Evolutionary conservation across 2,797 vertebrate genomes (phyloP).

Genomic region (Novumbra hubbsi): DNA sequence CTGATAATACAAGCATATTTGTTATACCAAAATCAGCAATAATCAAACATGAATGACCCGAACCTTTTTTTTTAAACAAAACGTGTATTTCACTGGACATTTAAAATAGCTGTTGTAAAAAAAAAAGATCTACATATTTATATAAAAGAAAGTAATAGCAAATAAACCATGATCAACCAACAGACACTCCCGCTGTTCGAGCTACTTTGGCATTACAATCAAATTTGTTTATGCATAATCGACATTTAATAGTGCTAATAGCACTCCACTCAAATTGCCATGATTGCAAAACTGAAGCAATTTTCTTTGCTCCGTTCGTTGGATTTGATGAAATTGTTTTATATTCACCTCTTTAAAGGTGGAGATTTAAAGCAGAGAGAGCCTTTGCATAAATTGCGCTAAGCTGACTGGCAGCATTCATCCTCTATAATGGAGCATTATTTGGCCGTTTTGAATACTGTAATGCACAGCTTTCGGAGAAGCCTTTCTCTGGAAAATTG

Average conservation of each 20-base stretch:
- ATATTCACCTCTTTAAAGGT: constrained; percentile 95
- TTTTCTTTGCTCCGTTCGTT: constrained; percentile 89
- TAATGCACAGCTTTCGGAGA: constrained; percentile 92
- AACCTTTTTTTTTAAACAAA: not conserved
- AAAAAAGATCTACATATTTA: constrained; percentile 17
- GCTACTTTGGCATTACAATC: constrained; percentile 81
- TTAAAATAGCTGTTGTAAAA: not conserved
- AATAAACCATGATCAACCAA: constrained; percentile 27
- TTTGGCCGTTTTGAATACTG: constrained; percentile 98
- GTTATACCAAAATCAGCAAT: not conserved
- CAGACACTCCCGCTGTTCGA: constrained; percentile 47
- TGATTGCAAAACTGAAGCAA: constrained; percentile 97
- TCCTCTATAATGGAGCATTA: constrained; percentile 97
- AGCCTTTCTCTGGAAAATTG: constrained; percentile 97
- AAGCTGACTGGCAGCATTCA: constrained; percentile 98
- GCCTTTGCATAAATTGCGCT: constrained; percentile 96
- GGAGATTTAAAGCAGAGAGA: constrained; percentile 86
- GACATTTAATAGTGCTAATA: constrained; percentile 97
- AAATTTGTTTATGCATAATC: constrained; percentile 94
- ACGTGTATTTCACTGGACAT: not conserved
- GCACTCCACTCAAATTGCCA: constrained; percentile 95
- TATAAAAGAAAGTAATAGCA: constrained; percentile 18
- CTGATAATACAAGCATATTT: not conserved
- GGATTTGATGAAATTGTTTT: constrained; percentile 96
- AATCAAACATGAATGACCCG: not conserved